Evolutionary conservation across 2,113 vertebrate species (phyloP).

Genomic region (Labeo catla): DNA sequence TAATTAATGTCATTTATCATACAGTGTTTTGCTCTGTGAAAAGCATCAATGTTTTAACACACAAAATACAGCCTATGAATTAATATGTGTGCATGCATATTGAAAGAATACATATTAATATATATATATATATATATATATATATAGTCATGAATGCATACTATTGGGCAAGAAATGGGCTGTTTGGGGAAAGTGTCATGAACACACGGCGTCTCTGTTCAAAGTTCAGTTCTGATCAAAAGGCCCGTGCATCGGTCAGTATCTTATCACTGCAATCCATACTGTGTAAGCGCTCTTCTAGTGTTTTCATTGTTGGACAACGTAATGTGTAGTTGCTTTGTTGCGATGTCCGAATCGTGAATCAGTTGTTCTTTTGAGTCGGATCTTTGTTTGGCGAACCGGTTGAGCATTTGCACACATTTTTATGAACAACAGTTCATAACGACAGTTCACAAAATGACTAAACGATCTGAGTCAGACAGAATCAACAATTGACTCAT

Average conservation of each 20-base stretch:
- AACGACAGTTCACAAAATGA: no score
- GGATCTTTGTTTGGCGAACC: not conserved
- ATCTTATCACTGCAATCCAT: not conserved
- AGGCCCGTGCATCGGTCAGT: not conserved
- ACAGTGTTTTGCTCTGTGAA: not conserved
- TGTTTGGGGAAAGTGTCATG: not conserved
- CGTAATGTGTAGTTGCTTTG: not conserved
- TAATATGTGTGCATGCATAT: not conserved
- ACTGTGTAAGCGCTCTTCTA: not conserved
- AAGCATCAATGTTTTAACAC: not conserved
- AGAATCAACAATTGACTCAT: not conserved
- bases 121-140: not conserved
- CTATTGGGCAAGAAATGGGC: slow-evolving; percentile 19
- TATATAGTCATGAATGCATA: not conserved
- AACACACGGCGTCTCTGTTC: slow-evolving; percentile 56
- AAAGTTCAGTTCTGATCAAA: slow-evolving; percentile 68
- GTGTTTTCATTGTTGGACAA: not conserved
- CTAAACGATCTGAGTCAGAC: not conserved
- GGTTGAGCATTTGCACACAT: not conserved
- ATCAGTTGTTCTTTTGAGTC: not conserved
- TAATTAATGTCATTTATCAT: not conserved
- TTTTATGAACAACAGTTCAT: no score
- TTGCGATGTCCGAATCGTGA: not conserved
- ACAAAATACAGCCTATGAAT: not conserved
- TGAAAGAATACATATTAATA: not conserved